Base-by-base conservation (phyloP, 2,113 vertebrate genomes). In the Felis chaus region DNA sequence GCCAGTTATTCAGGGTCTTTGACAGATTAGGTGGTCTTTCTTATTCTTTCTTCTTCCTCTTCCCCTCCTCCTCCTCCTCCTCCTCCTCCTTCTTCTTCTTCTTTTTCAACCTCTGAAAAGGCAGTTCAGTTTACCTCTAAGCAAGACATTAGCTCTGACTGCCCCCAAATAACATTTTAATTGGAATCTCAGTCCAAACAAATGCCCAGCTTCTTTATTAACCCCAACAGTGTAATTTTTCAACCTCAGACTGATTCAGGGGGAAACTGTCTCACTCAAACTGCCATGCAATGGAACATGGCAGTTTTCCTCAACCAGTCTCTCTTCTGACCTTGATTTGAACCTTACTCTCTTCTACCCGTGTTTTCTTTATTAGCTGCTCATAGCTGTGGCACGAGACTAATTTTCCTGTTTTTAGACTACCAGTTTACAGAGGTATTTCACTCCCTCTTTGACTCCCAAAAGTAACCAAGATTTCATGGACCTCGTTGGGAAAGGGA, bases 261-360 rank as follows among this genome's bases (percentile, higher is more conserved):
- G 96, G 98, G 98, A 98, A 98, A 96, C 98, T 36, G 90, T 0
- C 0, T 97, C 98, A 95, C 98, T 98, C 93, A 98, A 98, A 87
- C 97, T 95, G 98, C 98, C 97, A 88, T 94, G 97, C 82, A 90
- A 97, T 55, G 80, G 98, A 97, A 98, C 98, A 98, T 92, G 98
- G 97, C 97, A 98, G 97, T 97, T 98, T 98, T 98, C 98, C 98
- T 98, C 98, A 98, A 98, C 98, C 98, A 98, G 97, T 98, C 98
- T 97, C 98, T 98, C 98, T 98, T 98, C 96, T 99, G 98, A 99
- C 98, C 99, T 98, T 98, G 96, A 98, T 98, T 98, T 99, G 98
- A 99, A 99, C 99, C 98, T 98, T 98, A 98, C 98, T 99, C 98
- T 98, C 98, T 98, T 98, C 98, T 97, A 98, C 98, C 98, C 97